Conservation (phyloP, 1,140 invertebrate species). For the Platyscapa corneri region DNA sequence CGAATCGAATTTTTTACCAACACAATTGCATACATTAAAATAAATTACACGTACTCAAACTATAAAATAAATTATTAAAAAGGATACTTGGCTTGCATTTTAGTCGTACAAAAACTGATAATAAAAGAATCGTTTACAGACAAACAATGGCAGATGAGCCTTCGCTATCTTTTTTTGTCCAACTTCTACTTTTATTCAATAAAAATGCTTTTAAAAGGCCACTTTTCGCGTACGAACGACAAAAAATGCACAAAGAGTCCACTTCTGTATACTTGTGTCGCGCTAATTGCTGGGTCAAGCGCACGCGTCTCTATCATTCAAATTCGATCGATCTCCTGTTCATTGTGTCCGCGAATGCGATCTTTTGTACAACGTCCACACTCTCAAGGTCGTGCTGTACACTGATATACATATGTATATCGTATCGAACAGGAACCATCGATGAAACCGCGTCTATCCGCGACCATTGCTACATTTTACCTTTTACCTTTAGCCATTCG, state of each 20-base stretch:
- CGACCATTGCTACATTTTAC: conserved; percentile 7
- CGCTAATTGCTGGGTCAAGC: conserved; percentile 43
- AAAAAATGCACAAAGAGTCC: conserved; percentile 23
- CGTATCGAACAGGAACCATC: background rate
- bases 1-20: background rate
- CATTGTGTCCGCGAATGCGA: conserved; percentile 21
- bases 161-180: background rate
- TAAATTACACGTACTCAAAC: background rate
- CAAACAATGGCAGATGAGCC: background rate
- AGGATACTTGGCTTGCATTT: background rate
- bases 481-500: background rate
- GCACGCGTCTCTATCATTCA: conserved; percentile 38
- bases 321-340: conserved; percentile 48
- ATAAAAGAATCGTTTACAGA: background rate
- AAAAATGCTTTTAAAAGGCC: background rate
- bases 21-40: background rate
- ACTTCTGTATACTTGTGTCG: background rate
- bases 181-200: background rate
- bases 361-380: conserved; percentile 23
- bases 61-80: background rate
- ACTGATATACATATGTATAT: background rate
- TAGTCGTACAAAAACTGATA: background rate
- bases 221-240: background rate
- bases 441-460: background rate
- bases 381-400: background rate